Evolutionary conservation across 92 coral and sea anemone genomes (phyloP).

Genomic region (Epizoanthus ramosus): DNA sequence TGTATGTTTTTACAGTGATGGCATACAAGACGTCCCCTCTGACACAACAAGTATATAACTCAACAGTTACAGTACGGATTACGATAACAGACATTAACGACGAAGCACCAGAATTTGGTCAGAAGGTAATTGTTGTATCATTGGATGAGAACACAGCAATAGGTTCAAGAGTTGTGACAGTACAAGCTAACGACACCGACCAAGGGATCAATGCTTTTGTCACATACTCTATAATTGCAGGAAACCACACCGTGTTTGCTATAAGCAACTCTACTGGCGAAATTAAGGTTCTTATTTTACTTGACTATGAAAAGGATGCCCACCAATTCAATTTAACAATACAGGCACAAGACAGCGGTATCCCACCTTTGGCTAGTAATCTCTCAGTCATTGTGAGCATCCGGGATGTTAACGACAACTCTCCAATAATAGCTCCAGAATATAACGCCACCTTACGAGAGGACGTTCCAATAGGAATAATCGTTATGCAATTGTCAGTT

Average conservation of each 20-base stretch:
- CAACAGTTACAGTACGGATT: slow-evolving; percentile 31
- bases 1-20: slow-evolving; percentile 36
- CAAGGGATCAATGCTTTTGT: slow-evolving; percentile 42
- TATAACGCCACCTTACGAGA: slow-evolving; percentile 39
- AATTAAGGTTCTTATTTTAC: slow-evolving; percentile 5
- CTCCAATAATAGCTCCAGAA: slow-evolving; percentile 35
- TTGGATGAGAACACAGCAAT: slow-evolving; percentile 44
- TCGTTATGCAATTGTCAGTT: slow-evolving; percentile 47
- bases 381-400: slow-evolving; percentile 44
- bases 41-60: slow-evolving; percentile 36
- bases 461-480: slow-evolving; percentile 33
- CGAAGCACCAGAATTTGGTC: slow-evolving; percentile 43
- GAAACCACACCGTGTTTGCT: slow-evolving; percentile 50
- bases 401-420: slow-evolving; percentile 63
- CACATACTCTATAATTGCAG: slow-evolving; percentile 40
- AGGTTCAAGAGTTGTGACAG: slow-evolving; percentile 25
- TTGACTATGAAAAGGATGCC: slow-evolving; percentile 48
- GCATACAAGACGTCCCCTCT: slow-evolving; percentile 51
- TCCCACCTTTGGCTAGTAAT: slow-evolving; percentile 48
- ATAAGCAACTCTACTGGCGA: slow-evolving; percentile 51
- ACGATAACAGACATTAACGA: slow-evolving; percentile 57
- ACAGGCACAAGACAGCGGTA: slow-evolving; percentile 57
- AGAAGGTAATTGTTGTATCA: slow-evolving; percentile 34
- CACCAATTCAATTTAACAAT: slow-evolving; percentile 64
- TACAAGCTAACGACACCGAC: slow-evolving; percentile 56